Base-by-base conservation (phyloP, 1,140 invertebrate genomes). In the Leptinotarsa texana region DNA sequence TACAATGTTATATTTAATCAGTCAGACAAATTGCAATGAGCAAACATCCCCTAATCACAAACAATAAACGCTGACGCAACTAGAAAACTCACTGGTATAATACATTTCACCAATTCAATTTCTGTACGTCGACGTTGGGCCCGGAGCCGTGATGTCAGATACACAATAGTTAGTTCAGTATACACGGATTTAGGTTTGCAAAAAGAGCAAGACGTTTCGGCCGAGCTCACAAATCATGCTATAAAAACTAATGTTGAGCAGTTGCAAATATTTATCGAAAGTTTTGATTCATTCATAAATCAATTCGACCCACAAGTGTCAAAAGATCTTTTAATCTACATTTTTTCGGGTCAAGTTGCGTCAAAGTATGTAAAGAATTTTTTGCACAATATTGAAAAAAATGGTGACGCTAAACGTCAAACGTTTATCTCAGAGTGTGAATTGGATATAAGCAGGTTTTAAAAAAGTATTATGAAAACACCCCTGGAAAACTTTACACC, bases 31-130 rank as follows among this genome's bases (percentile, higher is more conserved):
- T 27, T 27, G 3, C 5, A 27, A 5, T 27, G 24, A 27, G 3
- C 24, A 27, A 27, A 27, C 24, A 27, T 27, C 24, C 24, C 24
- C 24, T 27, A 27, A 27, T 0, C 24, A 27, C 24, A 27, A 27
- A 27, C 22, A 22, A 22, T 22, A 22, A 51, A 51, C 73, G 82
- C 80, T 47, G 82, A 83, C 77, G 82, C 80, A 33, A 80, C 80
- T 13, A 82, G 77, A 65, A 79, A 72, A 69, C 24, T 83, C 1
- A 80, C 77, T 68, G 81, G 81, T 67, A 68, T 83, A 33, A 62
- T 42, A 18, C 73, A 80, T 68, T 66, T 80, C 3, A 79, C 77
- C 3, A 75, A 79, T 63, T 80, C 79, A 4, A 78, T 82, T 62
- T 69, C 74, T 47, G 74, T 66, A 13, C 73, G 77, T 74, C 70